These are phyloP conservation scores for Galagoides demidoff DNA, from an alignment of 2,797 vertebrate species.

Conservation along the genomic window DNA sequence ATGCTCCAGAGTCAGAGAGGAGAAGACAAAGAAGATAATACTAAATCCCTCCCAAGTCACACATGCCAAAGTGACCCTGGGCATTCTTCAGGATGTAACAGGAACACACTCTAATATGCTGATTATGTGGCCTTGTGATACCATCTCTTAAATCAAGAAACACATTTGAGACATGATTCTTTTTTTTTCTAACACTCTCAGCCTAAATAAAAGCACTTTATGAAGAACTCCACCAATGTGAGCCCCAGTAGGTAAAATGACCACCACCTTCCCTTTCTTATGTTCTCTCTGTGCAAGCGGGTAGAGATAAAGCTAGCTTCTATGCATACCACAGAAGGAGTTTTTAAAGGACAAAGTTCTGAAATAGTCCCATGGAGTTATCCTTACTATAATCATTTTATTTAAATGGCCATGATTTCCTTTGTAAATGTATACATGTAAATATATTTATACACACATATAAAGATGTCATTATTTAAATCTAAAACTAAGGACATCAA, in stretches of 20 bases:
- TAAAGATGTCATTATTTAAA: conserved; percentile 30
- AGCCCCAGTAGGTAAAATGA: background rate
- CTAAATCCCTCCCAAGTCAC: background rate
- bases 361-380: conserved; percentile 8
- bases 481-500: background rate
- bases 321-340: background rate
- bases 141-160: background rate
- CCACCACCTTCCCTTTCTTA: background rate
- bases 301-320: background rate
- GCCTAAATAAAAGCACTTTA: background rate
- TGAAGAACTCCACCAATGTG: background rate
- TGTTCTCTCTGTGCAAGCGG: background rate
- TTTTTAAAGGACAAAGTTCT: background rate
- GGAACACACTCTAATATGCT: background rate
- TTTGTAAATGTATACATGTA: background rate
- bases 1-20: background rate
- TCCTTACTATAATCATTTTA: conserved; percentile 20
- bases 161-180: background rate
- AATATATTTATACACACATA: background rate
- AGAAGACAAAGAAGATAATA: background rate
- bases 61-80: conserved; percentile 12
- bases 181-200: background rate
- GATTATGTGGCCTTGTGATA: background rate
- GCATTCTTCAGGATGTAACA: background rate
- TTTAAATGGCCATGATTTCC: conserved; percentile 5